A percentile compares a stretch with the other conserved stretches of the same genome.
phyloP scores from a whole-genome alignment of 2,113 vertebrate genomes.

The Asarcornis scutulata region DNA sequence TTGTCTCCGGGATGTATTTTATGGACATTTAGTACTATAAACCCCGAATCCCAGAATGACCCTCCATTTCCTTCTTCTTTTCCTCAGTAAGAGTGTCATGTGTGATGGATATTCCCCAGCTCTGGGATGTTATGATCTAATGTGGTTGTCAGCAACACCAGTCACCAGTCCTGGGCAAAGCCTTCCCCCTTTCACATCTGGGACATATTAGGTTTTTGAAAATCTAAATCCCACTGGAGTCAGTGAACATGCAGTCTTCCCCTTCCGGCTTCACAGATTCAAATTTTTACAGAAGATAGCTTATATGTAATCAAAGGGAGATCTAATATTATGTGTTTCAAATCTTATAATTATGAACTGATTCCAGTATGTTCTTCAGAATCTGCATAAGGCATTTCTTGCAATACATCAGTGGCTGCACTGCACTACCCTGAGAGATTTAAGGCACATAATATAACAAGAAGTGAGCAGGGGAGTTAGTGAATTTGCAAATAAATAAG shows the following conservation, averaged over 20 bases:
- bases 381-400: neutral
- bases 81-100: neutral
- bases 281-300: neutral
- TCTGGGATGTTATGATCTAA: neutral
- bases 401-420: neutral
- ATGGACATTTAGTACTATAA: neutral
- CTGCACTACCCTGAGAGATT: neutral
- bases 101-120: neutral
- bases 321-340: neutral
- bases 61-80: neutral
- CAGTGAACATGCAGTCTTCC: neutral
- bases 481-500: conserved; percentile 5
- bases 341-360: neutral
- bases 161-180: neutral
- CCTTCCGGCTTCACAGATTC: neutral
- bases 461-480: neutral
- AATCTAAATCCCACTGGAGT: neutral
- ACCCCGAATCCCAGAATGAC: neutral
- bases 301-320: neutral
- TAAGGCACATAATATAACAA: neutral
- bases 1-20: neutral
- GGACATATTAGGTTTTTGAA: neutral
- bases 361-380: neutral
- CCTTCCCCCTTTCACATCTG: neutral
- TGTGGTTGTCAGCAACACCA: accelerated